Evolutionary conservation across 2,113 vertebrate genomes (phyloP).

Genomic region (Crotalus helleri): DNA sequence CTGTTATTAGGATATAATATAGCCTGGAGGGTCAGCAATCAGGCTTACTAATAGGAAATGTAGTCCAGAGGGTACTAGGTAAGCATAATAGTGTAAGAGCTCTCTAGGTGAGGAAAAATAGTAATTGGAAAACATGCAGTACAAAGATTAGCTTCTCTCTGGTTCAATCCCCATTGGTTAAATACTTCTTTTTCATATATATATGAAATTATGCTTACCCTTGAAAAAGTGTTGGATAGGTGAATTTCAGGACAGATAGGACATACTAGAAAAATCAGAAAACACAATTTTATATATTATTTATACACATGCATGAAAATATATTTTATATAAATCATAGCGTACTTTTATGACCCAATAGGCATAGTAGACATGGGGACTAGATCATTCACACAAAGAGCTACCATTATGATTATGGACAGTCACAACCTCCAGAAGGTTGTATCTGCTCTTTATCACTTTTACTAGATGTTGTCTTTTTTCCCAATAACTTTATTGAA

Average conservation of each 20-base stretch:
- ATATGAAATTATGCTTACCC: slow-evolving; percentile 82
- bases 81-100: not conserved
- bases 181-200: not conserved
- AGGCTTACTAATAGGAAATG: not conserved
- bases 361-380: not conserved
- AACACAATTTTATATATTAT: slow-evolving; percentile 34
- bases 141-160: slow-evolving; percentile 13
- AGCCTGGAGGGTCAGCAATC: not conserved
- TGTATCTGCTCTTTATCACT: not conserved
- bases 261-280: slow-evolving; percentile 85
- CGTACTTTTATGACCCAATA: not conserved
- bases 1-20: not conserved
- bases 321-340: too few relatives aligned
- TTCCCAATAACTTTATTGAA: not conserved
- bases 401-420: not conserved
- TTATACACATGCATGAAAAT: not conserved
- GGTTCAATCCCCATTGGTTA: not conserved
- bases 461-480: not conserved
- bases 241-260: slow-evolving; percentile 92
- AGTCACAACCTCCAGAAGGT: not conserved
- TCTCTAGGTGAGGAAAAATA: slow-evolving; percentile 26
- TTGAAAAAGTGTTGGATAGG: slow-evolving; percentile 96
- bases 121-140: not conserved
- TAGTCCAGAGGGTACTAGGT: not conserved
- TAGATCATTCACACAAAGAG: not conserved